Conservation (phyloP, 2,888 invertebrate species). For the Muschampia plurimacula region DNA sequence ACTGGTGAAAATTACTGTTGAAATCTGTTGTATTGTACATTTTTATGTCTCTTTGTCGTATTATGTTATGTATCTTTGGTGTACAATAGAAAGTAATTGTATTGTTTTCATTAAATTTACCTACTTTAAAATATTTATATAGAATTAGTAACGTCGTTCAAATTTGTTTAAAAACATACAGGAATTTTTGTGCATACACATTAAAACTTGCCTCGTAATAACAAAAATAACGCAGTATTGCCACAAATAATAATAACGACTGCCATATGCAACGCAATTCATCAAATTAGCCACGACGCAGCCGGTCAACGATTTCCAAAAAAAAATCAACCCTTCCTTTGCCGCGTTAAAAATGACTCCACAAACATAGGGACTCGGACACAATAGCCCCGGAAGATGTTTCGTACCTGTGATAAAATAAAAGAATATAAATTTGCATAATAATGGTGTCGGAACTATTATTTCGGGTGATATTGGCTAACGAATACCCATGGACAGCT, state of each 20-base stretch:
- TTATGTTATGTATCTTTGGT: too few relatives aligned
- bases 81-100: too few relatives aligned
- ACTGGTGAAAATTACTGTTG: too few relatives aligned
- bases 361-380: slow-evolving; percentile 64
- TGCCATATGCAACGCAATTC: slow-evolving; percentile 69
- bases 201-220: background rate
- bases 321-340: slow-evolving; percentile 65
- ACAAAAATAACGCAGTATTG: slow-evolving; percentile 15
- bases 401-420: slow-evolving; percentile 80
- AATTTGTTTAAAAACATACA: too few relatives aligned
- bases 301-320: slow-evolving; percentile 57
- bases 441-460: slow-evolving; percentile 77
- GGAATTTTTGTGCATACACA: background rate
- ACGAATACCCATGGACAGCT: slow-evolving; percentile 78
- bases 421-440: slow-evolving; percentile 76
- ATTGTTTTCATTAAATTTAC: too few relatives aligned
- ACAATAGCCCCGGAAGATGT: slow-evolving; percentile 66
- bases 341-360: slow-evolving; percentile 50
- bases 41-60: too few relatives aligned
- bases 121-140: too few relatives aligned
- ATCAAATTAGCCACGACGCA: slow-evolving; percentile 76
- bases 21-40: too few relatives aligned
- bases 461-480: slow-evolving; percentile 75
- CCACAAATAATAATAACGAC: slow-evolving; percentile 40
- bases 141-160: too few relatives aligned